Base-by-base conservation (phyloP, 2,113 vertebrate species). In the Uropsilus gracilis region DNA sequence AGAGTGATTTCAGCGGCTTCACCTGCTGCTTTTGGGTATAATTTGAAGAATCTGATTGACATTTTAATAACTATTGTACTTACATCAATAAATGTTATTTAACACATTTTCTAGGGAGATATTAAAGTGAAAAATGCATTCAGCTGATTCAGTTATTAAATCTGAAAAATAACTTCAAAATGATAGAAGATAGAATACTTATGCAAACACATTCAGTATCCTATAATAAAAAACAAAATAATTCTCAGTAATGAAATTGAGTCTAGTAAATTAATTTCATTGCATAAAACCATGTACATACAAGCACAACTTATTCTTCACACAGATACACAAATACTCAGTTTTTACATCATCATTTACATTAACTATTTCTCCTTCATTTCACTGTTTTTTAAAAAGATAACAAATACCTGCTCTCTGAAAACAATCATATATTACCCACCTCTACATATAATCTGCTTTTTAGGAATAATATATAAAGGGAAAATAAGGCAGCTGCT, bases 61-160 rank as follows among this genome's bases (percentile, higher is more conserved):
- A 71, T 86, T 95, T 78, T 92, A 94, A 87, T 95, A 91, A 95
- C 78, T 66, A 94, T 75, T 85, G 3, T 83, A 92, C 22, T 92
- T 86, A 82, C 69, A 75, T 78, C 42, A 82, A 77, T 83, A 95
- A 90, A 68, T 64, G 11, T 71, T 95, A 81, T 66, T 88, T 93
- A 88, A 39, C 37, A 57, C 61, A 89, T 50, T 88, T 96, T 73
- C 50, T 68, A 50, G 42, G n/a, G 48, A 69, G 26, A 95, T 9
- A 85, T 37, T 81, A 76, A 89, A 97, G 16, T 68, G 86, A n/a
- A 91, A 90, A 95, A 93, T 89, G 28, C 14, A 90, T 81, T 95
- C 59, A 48, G 10, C 81, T 83, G 55, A 11, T 37, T 94, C 34
- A 53, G 20, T 72, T 86, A 94, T 94, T 91, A 80, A 92, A 87